Evolutionary conservation across 92 coral and sea anemone species (phyloP), one percentile per base, ranked within the genome.

Genomic region (Umimayanthus kanabou): DNA sequence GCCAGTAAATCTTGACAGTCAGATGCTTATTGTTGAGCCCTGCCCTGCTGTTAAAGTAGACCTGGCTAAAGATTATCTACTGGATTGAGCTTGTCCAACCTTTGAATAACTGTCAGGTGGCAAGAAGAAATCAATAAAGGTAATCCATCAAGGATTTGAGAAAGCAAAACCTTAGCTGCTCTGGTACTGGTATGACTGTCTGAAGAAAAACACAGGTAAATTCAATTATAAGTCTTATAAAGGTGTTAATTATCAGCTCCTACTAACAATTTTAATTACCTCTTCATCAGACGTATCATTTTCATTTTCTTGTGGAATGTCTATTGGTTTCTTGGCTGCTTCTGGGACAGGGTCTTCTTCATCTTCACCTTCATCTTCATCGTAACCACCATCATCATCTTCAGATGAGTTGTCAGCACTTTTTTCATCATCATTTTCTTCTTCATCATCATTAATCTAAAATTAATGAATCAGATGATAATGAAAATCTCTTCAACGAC

Each of bases 251-350:
- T 22, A 15, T 23, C 18, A 6, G 66, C 28, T 47, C 40, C 23
- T 16, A 73, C 20, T 1, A 5, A 20, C 15, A 7, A 11, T 10
- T 11, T 9, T 5, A 11, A 25, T 37, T 58, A 94, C 96, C 94
- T 94, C 96, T 53, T 94, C 96, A 88, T 92, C 93, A 28, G 96
- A 94, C 47, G 93, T 89, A 6, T 94, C 94, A 65, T 76, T 65
- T 53, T 94, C 94, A 65, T 76, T 53, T 53, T 86, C 94, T 39
- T 39, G 78, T 8, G 30, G 84, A 65, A 8, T 25, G 37, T 61
- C 72, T 85, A 22, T 5, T 66, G 65, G 50, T 55, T 80, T 47
- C 55, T 67, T 65, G 30, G 22, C 42, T 85, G 65, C 75, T 61
- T 70, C 78, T 13, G 22, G 64, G 39, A 1, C 39, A 29, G 73